Base-by-base conservation (phyloP, 2,888 invertebrate genomes). In the Chaitophorus viminalis region DNA sequence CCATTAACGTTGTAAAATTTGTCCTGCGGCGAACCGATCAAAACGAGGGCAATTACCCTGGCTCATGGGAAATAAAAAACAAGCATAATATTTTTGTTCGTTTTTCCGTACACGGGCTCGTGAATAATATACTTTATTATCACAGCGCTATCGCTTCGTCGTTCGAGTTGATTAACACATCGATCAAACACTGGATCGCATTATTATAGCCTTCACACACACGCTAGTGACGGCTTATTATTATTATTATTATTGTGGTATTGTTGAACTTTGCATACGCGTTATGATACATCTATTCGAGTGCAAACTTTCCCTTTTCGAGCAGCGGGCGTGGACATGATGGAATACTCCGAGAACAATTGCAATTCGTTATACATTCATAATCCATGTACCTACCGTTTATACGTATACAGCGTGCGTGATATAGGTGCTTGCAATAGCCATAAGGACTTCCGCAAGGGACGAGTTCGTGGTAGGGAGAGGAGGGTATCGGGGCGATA, bases 301-400 rank as follows among this genome's bases (percentile, higher is more conserved):
- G 17, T 70, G 29, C 29, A 70, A 70, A 70, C 70, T 70, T 70
- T 70, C 29, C 31, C 31, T 70, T 70, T 31, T 70, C 70, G 29
- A 17, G 70, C 17, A 17, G 29, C 29, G 60, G 29, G 14, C 29
- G 29, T 29, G 4, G 70, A 17, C 29, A 31, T 70, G 70, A 70
- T 70, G 70, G 29, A 70, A 70, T 70, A 70, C 70, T 70, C 70
- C 14, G 70, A 9, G 70, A 70, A 70, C 70, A 31, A 29, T 70
- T 31, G 70, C 29, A 70, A 70, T 31, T 70, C 29, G 31, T 29
- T 70, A 46, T 46, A 29, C 70, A 31, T 70, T 70, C 29, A 31
- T 31, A 25, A 46, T 11, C 39, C 39, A 8, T 46, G 6, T 46
- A 46, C 14, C 0, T 14, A 46, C 46, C 3, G 52, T 52, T n/a